phyloP scores from a whole-genome alignment of 2,888 invertebrate species.

The Acrocera orbiculus region DNA sequence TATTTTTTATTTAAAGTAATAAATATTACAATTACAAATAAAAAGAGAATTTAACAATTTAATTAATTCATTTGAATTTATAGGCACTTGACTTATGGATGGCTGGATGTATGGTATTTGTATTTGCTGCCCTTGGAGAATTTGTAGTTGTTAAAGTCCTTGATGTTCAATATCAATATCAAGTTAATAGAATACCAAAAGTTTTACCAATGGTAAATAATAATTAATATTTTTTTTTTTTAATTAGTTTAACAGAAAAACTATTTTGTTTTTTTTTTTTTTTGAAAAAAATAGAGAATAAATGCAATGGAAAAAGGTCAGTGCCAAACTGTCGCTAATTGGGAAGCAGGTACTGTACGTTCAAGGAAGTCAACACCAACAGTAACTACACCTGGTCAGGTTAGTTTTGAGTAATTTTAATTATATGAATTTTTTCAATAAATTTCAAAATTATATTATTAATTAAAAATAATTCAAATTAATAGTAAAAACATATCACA shows the following conservation, averaged over 20 bases:
- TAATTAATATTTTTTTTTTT: not conserved
- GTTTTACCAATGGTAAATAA: slow-evolving; percentile 28
- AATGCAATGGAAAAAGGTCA: slow-evolving; percentile 47
- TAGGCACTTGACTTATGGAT: slow-evolving; percentile 75
- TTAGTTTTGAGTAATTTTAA: too few species aligned
- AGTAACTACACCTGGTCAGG: slow-evolving; percentile 31
- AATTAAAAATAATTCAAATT: too few species aligned
- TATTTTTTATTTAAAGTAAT: too few species aligned
- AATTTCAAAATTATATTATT: too few species aligned
- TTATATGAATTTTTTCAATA: not conserved
- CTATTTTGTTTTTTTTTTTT: too few species aligned
- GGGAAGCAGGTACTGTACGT: slow-evolving; percentile 43
- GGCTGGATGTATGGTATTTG: slow-evolving; percentile 77
- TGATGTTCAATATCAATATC: slow-evolving; percentile 54
- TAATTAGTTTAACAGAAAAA: too few species aligned
- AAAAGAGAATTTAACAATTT: too few species aligned
- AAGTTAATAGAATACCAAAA: slow-evolving; percentile 35
- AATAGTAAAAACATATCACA: too few species aligned
- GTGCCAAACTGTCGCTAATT: slow-evolving; percentile 46
- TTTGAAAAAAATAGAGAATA: slow-evolving; percentile 39
- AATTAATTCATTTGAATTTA: not conserved
- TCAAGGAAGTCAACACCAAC: slow-evolving; percentile 39
- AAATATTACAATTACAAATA: slow-evolving; percentile 2
- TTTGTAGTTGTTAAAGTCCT: slow-evolving; percentile 70
- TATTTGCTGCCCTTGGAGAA: slow-evolving; percentile 66